phyloP scores from a whole-genome alignment of 2,113 vertebrate species.

The Actenoides lindsayi region DNA sequence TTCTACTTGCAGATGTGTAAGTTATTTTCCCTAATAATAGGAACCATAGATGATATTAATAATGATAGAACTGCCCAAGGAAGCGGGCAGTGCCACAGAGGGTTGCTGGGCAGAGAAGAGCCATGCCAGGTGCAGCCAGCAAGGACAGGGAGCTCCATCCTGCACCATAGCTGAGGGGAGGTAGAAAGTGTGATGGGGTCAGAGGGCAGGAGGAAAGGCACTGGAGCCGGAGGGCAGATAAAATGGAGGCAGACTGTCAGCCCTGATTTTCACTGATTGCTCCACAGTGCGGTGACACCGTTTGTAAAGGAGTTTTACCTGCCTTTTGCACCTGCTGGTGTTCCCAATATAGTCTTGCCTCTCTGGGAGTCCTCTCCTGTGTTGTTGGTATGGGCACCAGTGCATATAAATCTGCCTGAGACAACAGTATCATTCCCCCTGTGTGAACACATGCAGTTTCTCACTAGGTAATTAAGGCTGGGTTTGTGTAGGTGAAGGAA shows the following conservation, averaged over 20 bases:
- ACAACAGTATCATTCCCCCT: not conserved
- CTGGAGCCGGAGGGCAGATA: accelerated
- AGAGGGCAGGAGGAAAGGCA: not conserved
- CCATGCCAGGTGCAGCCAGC: not conserved
- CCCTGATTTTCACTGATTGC: not conserved
- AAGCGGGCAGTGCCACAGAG: not conserved
- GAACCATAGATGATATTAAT: not conserved
- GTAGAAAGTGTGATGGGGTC: not conserved
- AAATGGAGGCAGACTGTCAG: not conserved
- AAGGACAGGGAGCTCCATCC: not conserved
- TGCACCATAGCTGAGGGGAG: too few relatives aligned
- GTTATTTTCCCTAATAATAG: not conserved
- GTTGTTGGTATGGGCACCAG: accelerated
- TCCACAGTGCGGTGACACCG: not conserved
- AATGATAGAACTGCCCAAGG: not conserved
- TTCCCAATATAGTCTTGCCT: not conserved
- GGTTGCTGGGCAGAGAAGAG: not conserved
- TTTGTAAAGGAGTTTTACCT: not conserved
- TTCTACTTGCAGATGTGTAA: not conserved
- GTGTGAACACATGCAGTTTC: not conserved
- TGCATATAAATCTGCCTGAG: not conserved
- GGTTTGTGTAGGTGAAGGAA: not conserved
- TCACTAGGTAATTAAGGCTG: not conserved
- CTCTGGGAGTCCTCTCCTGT: not conserved
- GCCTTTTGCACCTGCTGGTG: not conserved